Conservation (phyloP, 1,140 invertebrate species). For the Drosophila sproati region DNA sequence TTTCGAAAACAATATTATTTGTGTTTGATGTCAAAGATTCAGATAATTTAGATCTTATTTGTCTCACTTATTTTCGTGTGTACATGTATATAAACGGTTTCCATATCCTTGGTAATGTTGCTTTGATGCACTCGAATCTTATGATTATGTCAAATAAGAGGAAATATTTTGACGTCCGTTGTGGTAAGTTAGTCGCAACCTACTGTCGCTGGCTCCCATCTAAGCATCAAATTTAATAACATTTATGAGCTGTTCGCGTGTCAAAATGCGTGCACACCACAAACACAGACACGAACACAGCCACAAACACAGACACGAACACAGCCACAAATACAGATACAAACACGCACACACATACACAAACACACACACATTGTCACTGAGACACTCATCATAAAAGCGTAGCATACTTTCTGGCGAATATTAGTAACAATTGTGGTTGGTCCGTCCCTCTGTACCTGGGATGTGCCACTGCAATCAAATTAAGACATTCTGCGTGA, state of each 20-base stretch:
- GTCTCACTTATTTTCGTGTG: no score
- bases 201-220: conserved; percentile 21
- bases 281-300: background rate
- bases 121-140: conserved; percentile 31
- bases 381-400: conserved; percentile 21
- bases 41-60: no score
- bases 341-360: background rate
- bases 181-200: conserved; percentile 11
- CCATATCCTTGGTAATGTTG: background rate
- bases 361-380: background rate
- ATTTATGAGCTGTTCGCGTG: conserved; percentile 67
- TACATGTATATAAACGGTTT: no score
- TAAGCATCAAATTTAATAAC: conserved; percentile 61
- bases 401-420: conserved; percentile 19
- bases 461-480: conserved; percentile 40
- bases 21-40: no score
- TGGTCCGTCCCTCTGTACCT: background rate
- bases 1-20: no score
- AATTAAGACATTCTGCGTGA: conserved; percentile 62
- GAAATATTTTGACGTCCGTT: conserved; percentile 26
- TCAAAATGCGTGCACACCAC: conserved; percentile 25
- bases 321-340: background rate
- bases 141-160: conserved; percentile 31
- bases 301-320: background rate
- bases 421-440: conserved; percentile 20